A percentile compares a stretch with the other conserved stretches of the same genome.
Evolutionary conservation across 2,113 vertebrate species (phyloP).

Genomic region (Callipepla squamata): DNA sequence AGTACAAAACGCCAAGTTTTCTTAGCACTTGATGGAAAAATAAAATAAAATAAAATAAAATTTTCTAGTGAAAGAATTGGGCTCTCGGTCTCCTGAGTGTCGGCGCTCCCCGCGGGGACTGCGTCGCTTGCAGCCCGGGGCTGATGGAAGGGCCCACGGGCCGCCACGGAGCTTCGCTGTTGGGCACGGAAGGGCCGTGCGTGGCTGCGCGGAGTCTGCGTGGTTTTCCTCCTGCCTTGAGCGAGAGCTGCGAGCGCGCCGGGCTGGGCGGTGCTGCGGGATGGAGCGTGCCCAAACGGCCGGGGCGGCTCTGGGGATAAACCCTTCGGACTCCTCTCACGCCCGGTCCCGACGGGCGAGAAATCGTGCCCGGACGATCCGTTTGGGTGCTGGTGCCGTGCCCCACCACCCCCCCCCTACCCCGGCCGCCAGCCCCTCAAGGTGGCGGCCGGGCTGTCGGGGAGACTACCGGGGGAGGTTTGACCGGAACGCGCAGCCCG

Average conservation of each 20-base stretch:
- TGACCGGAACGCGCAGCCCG: not conserved
- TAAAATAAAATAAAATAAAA: constrained; percentile 56
- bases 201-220: not conserved
- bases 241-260: not conserved
- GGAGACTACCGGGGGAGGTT: not conserved
- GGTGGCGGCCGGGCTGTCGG: no score
- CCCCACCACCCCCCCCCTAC: not conserved
- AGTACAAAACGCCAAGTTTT: constrained; percentile 52
- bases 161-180: not conserved
- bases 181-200: fast-evolving
- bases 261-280: not conserved
- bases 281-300: not conserved
- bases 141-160: not conserved
- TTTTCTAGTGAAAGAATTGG: constrained; percentile 49
- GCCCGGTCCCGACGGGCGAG: fast-evolving
- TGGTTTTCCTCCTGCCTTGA: not conserved
- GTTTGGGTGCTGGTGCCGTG: not conserved
- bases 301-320: not conserved
- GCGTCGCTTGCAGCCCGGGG: fast-evolving
- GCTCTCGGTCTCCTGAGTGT: not conserved
- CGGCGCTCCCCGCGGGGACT: not conserved
- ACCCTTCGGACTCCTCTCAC: not conserved
- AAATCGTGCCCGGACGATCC: no score
- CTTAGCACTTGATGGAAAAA: not conserved
- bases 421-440: no score